Conservation (phyloP, 2,113 vertebrate genomes). For the Oncorhynchus clarkii region DNA sequence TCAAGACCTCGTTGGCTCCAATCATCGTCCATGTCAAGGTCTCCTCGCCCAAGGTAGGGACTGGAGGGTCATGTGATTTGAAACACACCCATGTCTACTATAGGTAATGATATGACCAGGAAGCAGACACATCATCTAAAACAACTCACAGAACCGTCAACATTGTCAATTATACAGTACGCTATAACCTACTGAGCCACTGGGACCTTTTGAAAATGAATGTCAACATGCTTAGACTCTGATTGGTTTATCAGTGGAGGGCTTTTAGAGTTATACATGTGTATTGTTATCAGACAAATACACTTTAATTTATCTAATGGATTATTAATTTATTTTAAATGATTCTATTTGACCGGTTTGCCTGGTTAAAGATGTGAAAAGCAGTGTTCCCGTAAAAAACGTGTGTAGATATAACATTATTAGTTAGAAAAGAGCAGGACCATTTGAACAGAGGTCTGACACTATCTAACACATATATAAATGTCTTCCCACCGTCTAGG, state of each 20-base stretch:
- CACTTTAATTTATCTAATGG: background rate
- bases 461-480: background rate
- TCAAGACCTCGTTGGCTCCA: conserved; percentile 93
- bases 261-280: no score
- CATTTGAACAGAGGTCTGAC: background rate
- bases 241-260: background rate
- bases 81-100: background rate
- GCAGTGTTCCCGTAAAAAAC: no score
- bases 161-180: background rate
- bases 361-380: background rate
- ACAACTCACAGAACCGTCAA: no score
- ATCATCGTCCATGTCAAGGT: conserved; percentile 98
- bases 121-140: no score
- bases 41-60: conserved; percentile 88
- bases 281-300: background rate
- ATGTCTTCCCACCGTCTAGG: conserved; percentile 65
- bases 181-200: no score
- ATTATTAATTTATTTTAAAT: background rate
- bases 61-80: background rate
- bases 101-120: background rate
- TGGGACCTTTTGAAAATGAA: background rate
- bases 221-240: background rate
- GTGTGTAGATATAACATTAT: background rate
- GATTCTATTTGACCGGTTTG: background rate
- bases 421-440: background rate